These are phyloP conservation scores for Ernsta delagoae DNA, from an alignment of 2,888 invertebrate species.

Conservation along the genomic window DNA sequence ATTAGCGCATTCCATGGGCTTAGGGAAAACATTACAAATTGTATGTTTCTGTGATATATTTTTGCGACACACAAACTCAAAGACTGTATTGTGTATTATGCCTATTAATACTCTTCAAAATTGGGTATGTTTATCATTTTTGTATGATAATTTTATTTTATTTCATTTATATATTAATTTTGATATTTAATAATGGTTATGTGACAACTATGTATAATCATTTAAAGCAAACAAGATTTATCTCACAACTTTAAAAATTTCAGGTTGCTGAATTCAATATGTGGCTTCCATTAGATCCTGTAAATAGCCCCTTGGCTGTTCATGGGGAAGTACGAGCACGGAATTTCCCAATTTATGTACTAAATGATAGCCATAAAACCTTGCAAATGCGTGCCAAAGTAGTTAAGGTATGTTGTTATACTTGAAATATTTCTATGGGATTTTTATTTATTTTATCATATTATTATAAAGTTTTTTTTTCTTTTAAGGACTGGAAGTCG, in stretches of 20 bases:
- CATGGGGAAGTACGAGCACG: constrained; percentile 91
- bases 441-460: no score
- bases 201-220: no score
- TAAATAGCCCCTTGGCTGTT: constrained; percentile 80
- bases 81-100: constrained; percentile 97
- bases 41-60: constrained; percentile 98
- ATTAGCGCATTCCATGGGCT: constrained; percentile 99
- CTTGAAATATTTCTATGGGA: no score
- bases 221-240: no score
- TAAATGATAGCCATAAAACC: constrained; percentile 98
- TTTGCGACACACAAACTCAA: constrained; percentile 94
- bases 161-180: no score
- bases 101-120: constrained; percentile 99
- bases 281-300: constrained; percentile 94
- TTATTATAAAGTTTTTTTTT: neutral
- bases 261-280: constrained; percentile 98
- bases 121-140: constrained; percentile 87
- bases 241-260: constrained; percentile 16
- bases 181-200: no score
- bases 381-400: constrained; percentile 94
- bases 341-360: constrained; percentile 93
- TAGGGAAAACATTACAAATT: constrained; percentile 99
- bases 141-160: no score
- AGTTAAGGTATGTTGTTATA: constrained; percentile 75
- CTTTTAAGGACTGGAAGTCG: constrained; percentile 90